phyloP scores from a whole-genome alignment of 2,797 vertebrate species.

The Diceros bicornis region DNA sequence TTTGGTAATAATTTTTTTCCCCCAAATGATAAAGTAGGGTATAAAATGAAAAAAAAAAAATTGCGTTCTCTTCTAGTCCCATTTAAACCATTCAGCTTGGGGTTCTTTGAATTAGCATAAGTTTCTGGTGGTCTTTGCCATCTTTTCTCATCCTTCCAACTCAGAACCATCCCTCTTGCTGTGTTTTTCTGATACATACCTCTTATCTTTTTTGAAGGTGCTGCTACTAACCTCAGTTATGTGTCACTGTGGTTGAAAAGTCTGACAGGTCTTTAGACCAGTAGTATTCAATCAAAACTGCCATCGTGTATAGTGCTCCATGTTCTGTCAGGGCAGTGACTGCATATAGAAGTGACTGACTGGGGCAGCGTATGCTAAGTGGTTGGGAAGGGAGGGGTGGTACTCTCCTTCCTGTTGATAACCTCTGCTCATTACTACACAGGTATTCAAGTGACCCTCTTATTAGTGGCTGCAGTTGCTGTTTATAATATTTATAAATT shows the following conservation, averaged over 20 bases:
- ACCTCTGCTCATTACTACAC: not conserved
- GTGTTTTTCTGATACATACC: not conserved
- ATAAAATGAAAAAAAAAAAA: not conserved
- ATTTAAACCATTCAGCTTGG: not conserved
- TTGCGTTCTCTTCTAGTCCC: not conserved
- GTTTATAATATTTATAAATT: not conserved
- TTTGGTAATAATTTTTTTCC: not conserved
- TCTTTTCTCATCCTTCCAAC: not conserved
- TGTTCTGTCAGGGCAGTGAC: not conserved
- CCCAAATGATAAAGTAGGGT: not conserved
- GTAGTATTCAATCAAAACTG: not conserved
- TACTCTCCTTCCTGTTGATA: not conserved
- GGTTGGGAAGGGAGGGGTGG: not conserved
- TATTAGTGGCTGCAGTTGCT: not conserved
- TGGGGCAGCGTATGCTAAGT: not conserved
- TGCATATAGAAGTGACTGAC: not conserved
- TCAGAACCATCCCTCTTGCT: not conserved
- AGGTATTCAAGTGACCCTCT: not conserved
- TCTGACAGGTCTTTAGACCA: not conserved
- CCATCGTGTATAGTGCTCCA: not conserved
- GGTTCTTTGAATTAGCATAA: not conserved
- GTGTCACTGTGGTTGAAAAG: not conserved
- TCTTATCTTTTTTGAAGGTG: conserved; percentile 3
- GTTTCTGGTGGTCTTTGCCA: not conserved
- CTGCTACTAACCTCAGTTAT: not conserved